phyloP scores from a whole-genome alignment of 2,888 invertebrate genomes.

The Busseola fusca region DNA sequence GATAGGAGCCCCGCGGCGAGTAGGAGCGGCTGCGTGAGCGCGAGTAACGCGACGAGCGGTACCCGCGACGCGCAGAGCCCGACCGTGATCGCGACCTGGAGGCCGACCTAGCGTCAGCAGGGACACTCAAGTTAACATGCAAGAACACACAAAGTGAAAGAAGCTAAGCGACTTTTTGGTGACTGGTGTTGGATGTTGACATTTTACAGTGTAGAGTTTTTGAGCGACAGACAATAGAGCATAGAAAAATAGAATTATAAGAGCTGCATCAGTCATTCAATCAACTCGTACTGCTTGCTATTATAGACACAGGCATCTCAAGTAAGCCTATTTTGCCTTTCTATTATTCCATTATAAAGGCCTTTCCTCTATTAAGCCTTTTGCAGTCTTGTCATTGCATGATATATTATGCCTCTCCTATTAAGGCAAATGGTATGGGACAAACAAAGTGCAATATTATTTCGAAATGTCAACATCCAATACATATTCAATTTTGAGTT shows the following conservation, averaged over 20 bases:
- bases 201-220: slow-evolving; percentile 4
- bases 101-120: slow-evolving; percentile 61
- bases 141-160: slow-evolving; percentile 42
- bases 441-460: slow-evolving; percentile 7
- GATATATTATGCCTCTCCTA: too few species aligned
- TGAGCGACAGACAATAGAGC: not conserved
- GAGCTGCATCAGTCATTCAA: not conserved
- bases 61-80: slow-evolving; percentile 86
- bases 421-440: too few species aligned
- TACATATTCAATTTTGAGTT: not conserved
- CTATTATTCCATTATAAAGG: too few species aligned
- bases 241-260: not conserved
- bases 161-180: slow-evolving; percentile 38
- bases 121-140: slow-evolving; percentile 54
- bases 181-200: slow-evolving; percentile 42
- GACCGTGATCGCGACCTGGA: slow-evolving; percentile 89
- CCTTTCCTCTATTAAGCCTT: too few species aligned
- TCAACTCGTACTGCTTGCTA: not conserved
- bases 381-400: too few species aligned
- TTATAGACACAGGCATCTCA: not conserved
- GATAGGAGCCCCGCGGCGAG: slow-evolving; percentile 89
- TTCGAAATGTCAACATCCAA: slow-evolving; percentile 46
- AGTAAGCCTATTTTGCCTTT: too few species aligned
- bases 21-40: slow-evolving; percentile 91
- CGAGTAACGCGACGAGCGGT: slow-evolving; percentile 89